Evolutionary conservation across 2,888 invertebrate species (phyloP).

Genomic region (Ichneumoninae sp.): DNA sequence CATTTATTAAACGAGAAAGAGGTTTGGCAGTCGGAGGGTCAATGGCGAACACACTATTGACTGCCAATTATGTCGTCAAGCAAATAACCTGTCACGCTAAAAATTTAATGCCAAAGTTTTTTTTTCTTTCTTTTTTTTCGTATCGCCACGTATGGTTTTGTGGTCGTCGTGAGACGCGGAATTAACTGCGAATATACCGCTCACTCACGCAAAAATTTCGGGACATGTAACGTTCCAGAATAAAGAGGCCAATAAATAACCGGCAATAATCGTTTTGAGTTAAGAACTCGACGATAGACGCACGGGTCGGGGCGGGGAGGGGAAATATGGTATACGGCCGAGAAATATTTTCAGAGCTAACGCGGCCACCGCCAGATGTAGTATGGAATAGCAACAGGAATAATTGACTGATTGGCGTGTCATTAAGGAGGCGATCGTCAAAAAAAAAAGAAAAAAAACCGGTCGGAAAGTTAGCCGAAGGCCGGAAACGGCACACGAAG

Average conservation of each 20-base stretch:
- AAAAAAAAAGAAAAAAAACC: slow-evolving; percentile 51
- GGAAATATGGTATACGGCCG: neutral
- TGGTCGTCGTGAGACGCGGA: slow-evolving; percentile 37
- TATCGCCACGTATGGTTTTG: slow-evolving; percentile 30
- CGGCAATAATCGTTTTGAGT: slow-evolving; percentile 61
- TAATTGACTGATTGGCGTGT: slow-evolving; percentile 67
- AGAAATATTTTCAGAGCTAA: slow-evolving; percentile 35
- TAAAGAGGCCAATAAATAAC: slow-evolving; percentile 65
- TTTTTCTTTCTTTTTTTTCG: slow-evolving; percentile 6
- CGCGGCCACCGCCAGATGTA: slow-evolving; percentile 9
- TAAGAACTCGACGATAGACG: slow-evolving; percentile 50
- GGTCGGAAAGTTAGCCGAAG: slow-evolving; percentile 63
- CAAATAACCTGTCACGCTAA: slow-evolving; percentile 10
- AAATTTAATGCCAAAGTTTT: slow-evolving; percentile 20
- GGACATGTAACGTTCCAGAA: slow-evolving; percentile 52
- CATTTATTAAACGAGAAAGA: neutral
- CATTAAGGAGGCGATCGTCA: slow-evolving; percentile 59
- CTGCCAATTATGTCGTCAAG: neutral
- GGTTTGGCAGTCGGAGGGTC: neutral
- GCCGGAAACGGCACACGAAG: slow-evolving; percentile 59
- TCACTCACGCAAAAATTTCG: slow-evolving; percentile 29
- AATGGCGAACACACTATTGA: slow-evolving; percentile 1
- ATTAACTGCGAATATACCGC: slow-evolving; percentile 56
- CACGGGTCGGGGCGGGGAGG: slow-evolving; percentile 1
- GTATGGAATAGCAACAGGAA: slow-evolving; percentile 35